Evolutionary conservation across 2,888 invertebrate species (phyloP), one percentile per base, ranked within the genome.

Genomic region (Orchesellides sinensis): DNA sequence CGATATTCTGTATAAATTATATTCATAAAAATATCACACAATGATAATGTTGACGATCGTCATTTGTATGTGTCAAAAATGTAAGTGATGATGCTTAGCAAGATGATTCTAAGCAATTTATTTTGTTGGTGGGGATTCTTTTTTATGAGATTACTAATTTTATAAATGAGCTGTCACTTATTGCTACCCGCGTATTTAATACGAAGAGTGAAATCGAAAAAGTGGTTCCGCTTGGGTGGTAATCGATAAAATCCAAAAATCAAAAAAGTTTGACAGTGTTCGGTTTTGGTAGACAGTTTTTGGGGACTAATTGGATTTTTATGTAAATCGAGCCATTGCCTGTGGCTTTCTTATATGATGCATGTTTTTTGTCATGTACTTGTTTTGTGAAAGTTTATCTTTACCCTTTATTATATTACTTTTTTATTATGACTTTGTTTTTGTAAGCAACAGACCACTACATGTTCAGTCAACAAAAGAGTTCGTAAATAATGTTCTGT

Each of bases 221-320:
- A 40, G 52, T 52, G 52, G 52, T 52, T 52, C 21, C 52, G 52
- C n/a, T n/a, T n/a, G 40, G 4, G n/a, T 40, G n/a, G n/a, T 14
- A 40, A 40, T 19, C 8, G 49, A 49, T 49, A 19, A 49, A 49
- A 49, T 54, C 25, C 25, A 40, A 40, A 40, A 40, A 40, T 40
- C 40, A 40, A 10, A 54, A 47, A 54, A 54, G 54, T 54, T 54
- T 54, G 54, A 54, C 54, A 54, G 1, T 21, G 2, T 56, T 52
- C 19, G 17, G 12, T 1, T 52, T 17, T 52, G 52, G 40, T 40
- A 2, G 40, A 40, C 10, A n/a, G 52, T 66, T 27, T 35, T 21
- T 40, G 45, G 17, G 56, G 66, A 77, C 77, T 77, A 77, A 77
- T 77, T 77, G 77, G 68, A 77, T 77, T 77, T 69, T 66, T 66